These are phyloP conservation scores for Motacilla tschutschensis DNA, from an alignment of 2,113 vertebrate species.

Conservation along the genomic window DNA sequence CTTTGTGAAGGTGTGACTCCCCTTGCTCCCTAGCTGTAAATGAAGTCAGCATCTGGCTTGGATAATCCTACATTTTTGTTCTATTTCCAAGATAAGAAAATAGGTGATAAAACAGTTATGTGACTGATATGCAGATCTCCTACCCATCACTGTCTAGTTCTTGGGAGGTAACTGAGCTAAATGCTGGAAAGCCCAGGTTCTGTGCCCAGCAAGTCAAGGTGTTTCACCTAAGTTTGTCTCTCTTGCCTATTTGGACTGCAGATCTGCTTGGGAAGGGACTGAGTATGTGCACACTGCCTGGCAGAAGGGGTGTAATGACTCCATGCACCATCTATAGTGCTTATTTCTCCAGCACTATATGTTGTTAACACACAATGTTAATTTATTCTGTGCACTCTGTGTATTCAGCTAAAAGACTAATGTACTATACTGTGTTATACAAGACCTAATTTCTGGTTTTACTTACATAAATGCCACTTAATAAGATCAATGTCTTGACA, in stretches of 20 bases:
- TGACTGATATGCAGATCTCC: slow-evolving; percentile 22
- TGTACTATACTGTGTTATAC: not conserved
- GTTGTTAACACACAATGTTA: not conserved
- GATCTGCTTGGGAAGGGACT: not conserved
- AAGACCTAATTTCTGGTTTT: not conserved
- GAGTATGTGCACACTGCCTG: accelerated
- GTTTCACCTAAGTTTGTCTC: not conserved
- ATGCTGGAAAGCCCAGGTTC: not conserved
- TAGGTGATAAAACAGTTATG: slow-evolving; percentile 11
- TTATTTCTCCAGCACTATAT: not conserved
- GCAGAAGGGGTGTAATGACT: accelerated
- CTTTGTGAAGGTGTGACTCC: not conserved
- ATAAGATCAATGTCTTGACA: not conserved
- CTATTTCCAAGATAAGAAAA: slow-evolving; percentile 39
- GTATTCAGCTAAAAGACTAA: not conserved
- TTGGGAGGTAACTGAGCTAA: not conserved
- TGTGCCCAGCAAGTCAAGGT: not conserved
- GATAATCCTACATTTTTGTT: not conserved
- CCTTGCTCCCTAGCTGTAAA: not conserved
- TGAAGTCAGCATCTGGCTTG: slow-evolving; percentile 38
- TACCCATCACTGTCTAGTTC: not conserved
- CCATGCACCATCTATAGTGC: accelerated
- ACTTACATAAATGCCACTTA: not conserved
- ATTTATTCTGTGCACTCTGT: not conserved
- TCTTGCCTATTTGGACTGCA: not conserved